phyloP scores from a whole-genome alignment of 2,888 invertebrate genomes.

The Meta bourneti region DNA sequence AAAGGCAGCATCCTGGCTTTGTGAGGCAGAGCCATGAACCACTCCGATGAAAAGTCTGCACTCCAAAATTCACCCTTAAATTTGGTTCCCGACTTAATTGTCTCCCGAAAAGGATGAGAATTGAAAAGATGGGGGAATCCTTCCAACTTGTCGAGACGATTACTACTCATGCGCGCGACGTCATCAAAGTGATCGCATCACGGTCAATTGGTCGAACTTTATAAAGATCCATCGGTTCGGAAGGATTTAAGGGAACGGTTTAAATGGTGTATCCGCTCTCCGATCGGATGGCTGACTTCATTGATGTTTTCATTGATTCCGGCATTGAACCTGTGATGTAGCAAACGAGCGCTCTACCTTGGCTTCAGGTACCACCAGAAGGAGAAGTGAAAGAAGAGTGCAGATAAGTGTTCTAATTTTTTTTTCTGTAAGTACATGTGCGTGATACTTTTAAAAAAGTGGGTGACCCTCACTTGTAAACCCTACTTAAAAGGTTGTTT shows the following conservation, averaged over 20 bases:
- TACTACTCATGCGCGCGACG: constrained; percentile 48
- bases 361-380: too few relatives aligned
- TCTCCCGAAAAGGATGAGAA: constrained; percentile 61
- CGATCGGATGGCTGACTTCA: constrained; percentile 67
- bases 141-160: constrained; percentile 62
- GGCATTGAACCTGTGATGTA: constrained; percentile 19
- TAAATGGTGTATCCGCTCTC: constrained; percentile 62
- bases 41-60: neutral
- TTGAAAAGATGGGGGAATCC: constrained; percentile 32
- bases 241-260: constrained; percentile 69
- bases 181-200: constrained; percentile 74
- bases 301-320: constrained; percentile 62
- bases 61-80: constrained; percentile 53
- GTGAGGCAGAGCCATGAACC: constrained; percentile 34
- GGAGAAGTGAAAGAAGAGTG: too few relatives aligned
- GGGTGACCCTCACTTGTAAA: too few relatives aligned
- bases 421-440: too few relatives aligned
- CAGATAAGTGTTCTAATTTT: too few relatives aligned
- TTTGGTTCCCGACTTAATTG: constrained; percentile 72
- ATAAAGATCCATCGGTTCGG: constrained; percentile 51
- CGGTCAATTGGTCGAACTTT: constrained; percentile 73
- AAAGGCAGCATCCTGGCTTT: constrained; percentile 58
- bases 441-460: too few relatives aligned
- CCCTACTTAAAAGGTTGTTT: neutral
- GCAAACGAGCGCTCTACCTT: neutral